phyloP scores from a whole-genome alignment of 1,140 invertebrate species.

The Halictus rubicundus region DNA sequence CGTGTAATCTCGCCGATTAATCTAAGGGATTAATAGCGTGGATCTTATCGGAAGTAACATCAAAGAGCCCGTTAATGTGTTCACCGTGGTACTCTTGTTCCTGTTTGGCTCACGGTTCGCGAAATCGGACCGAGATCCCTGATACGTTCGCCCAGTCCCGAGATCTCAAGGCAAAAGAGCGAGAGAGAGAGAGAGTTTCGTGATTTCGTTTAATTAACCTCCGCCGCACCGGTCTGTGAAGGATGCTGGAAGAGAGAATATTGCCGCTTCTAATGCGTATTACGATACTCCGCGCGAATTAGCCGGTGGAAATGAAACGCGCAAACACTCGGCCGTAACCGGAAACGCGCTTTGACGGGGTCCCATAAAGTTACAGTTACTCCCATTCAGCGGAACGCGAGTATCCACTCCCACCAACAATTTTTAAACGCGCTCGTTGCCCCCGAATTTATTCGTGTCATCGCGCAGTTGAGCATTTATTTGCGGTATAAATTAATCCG shows the following conservation, averaged over 20 bases:
- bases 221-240: not conserved
- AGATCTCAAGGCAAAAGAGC: not conserved
- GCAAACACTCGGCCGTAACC: too few species aligned
- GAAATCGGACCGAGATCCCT: not conserved
- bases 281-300: too few species aligned
- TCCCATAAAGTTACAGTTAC: too few species aligned
- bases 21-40: not conserved
- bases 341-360: too few species aligned
- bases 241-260: not conserved
- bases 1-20: not conserved
- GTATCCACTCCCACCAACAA: too few species aligned
- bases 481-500: too few species aligned
- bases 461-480: too few species aligned
- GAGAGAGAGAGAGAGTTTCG: not conserved
- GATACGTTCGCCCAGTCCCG: constrained; percentile 4
- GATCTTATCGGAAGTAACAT: constrained; percentile 20
- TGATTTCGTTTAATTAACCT: constrained; percentile 24
- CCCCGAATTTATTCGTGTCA: too few species aligned
- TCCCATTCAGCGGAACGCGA: too few species aligned
- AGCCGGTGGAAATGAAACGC: too few species aligned
- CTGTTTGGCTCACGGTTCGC: not conserved
- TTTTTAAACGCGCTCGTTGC: too few species aligned
- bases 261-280: too few species aligned
- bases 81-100: not conserved
- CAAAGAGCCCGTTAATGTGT: constrained; percentile 7